These are phyloP conservation scores for Callaeas wilsoni DNA, from an alignment of 2,113 vertebrate species.

Conservation along the genomic window DNA sequence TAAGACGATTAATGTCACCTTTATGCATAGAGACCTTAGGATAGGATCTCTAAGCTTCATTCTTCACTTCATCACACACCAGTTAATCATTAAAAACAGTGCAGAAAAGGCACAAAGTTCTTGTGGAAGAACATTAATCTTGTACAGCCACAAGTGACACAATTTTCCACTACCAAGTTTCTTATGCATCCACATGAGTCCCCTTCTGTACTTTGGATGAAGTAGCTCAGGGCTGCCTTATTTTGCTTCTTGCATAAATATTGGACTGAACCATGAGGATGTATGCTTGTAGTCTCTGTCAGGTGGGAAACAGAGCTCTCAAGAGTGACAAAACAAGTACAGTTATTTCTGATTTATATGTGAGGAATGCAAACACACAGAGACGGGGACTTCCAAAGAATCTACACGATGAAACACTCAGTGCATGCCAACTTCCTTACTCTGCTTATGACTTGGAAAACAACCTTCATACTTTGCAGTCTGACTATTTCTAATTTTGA, in stretches of 20 bases:
- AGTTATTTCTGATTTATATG: background rate
- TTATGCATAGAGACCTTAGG: background rate
- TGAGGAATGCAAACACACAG: background rate
- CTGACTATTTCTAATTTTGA: background rate
- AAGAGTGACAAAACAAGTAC: background rate
- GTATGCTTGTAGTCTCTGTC: background rate
- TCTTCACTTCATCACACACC: background rate
- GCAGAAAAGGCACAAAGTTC: background rate
- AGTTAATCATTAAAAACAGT: background rate
- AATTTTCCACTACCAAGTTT: background rate
- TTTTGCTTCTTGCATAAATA: background rate
- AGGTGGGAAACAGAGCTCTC: background rate
- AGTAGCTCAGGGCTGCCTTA: background rate
- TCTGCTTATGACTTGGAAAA: background rate
- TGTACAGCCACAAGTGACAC: background rate
- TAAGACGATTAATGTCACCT: background rate
- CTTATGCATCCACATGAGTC: background rate
- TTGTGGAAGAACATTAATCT: background rate
- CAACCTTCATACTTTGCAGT: background rate
- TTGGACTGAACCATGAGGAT: background rate
- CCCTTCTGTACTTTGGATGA: background rate
- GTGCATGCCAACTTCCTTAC: background rate
- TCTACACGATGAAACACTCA: background rate
- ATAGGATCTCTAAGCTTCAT: background rate
- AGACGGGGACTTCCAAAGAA: background rate